Percentiles rank a stretch among this genome's conserved stretches.
These are phyloP conservation scores for Axis porcinus DNA, from an alignment of 2,113 vertebrate genomes.

Conservation along the genomic window DNA sequence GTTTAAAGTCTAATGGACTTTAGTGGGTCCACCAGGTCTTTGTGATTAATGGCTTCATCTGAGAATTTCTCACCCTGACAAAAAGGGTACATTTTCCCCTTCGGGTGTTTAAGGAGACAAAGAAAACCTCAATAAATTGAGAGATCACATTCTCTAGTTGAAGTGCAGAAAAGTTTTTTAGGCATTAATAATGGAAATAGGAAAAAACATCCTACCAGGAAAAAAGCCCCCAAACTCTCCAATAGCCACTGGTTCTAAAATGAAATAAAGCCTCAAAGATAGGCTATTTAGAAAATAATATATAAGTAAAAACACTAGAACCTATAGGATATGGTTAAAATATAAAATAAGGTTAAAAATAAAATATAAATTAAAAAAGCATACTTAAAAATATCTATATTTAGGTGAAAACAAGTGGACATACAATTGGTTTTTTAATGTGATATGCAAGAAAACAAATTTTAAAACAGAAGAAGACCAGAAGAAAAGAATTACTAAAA, in stretches of 20 bases:
- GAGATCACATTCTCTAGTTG: not conserved
- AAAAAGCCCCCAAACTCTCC: not conserved
- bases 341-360: not conserved
- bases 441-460: not conserved
- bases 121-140: not conserved
- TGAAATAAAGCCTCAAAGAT: not conserved
- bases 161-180: not conserved
- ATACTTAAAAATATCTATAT: not conserved
- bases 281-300: not conserved
- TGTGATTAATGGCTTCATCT: not conserved
- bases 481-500: not conserved
- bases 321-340: not conserved
- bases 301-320: not conserved
- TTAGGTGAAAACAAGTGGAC: not conserved
- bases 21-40: not conserved
- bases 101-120: not conserved
- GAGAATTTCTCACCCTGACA: not conserved
- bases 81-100: not conserved
- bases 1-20: too few species aligned
- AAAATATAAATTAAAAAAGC: not conserved
- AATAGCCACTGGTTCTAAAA: not conserved
- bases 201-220: not conserved
- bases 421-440: not conserved
- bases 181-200: not conserved
- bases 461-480: not conserved